These are phyloP conservation scores for Lithophane semibrunnea DNA, from an alignment of 2,888 invertebrate species.

Conservation along the genomic window DNA sequence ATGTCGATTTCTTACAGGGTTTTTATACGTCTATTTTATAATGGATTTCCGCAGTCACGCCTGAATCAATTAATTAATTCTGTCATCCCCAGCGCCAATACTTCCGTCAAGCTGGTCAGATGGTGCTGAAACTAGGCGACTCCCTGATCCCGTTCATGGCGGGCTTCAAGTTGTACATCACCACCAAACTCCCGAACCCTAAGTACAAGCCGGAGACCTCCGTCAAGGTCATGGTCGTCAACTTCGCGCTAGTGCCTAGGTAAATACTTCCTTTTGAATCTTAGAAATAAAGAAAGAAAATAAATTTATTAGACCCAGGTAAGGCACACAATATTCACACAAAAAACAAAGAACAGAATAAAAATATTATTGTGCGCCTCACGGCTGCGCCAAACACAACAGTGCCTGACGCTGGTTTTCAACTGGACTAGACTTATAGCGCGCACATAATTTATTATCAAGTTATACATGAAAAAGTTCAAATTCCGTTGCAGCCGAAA, in stretches of 20 bases:
- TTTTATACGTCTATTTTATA: no score
- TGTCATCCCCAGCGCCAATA: slow-evolving; percentile 91
- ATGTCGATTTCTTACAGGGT: no score
- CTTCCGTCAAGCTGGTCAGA: slow-evolving; percentile 94
- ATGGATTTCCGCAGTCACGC: no score
- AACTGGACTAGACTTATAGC: neutral
- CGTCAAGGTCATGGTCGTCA: slow-evolving; percentile 96
- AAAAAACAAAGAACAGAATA: no score
- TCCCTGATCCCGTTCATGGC: slow-evolving; percentile 94
- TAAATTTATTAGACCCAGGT: no score
- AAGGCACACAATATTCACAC: no score
- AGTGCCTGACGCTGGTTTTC: no score
- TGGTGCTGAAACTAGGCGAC: slow-evolving; percentile 96
- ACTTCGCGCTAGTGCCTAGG: slow-evolving; percentile 96
- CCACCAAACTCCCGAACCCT: slow-evolving; percentile 97
- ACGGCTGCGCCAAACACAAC: no score
- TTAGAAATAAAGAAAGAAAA: no score
- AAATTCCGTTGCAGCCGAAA: neutral
- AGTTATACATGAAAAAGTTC: neutral
- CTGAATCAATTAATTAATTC: neutral
- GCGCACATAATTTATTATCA: neutral
- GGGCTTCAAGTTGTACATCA: slow-evolving; percentile 95
- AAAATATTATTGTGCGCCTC: no score
- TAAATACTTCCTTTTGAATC: slow-evolving; percentile 70
- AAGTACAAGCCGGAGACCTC: slow-evolving; percentile 97